Evolutionary conservation across 1,140 invertebrate species (phyloP).

Genomic region (Heliothis subflexa): DNA sequence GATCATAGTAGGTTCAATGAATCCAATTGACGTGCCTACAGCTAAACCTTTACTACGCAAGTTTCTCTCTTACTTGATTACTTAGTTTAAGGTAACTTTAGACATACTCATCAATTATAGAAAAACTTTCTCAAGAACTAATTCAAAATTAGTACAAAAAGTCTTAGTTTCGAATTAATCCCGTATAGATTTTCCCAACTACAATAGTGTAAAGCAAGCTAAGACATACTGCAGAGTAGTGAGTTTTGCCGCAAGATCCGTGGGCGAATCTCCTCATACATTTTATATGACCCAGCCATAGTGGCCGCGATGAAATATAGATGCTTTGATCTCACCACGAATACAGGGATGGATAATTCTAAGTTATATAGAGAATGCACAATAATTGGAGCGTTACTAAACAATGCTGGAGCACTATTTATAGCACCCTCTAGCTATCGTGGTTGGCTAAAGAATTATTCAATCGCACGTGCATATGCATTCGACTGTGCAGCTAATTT

Average conservation of each 20-base stretch:
- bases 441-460: constrained; percentile 15
- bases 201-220: not conserved
- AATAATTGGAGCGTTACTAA: constrained; percentile 5
- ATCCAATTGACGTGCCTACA: too few relatives aligned
- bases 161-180: too few relatives aligned
- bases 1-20: too few relatives aligned
- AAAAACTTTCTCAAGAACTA: too few relatives aligned
- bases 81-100: too few relatives aligned
- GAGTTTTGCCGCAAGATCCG: constrained; percentile 4
- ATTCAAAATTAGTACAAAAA: too few relatives aligned
- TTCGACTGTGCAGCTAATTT: not conserved
- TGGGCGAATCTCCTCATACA: constrained; percentile 19
- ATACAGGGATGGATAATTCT: not conserved
- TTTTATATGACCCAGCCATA: constrained; percentile 26
- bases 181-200: not conserved
- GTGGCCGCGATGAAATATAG: constrained; percentile 24
- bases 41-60: too few relatives aligned
- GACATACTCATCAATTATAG: too few relatives aligned
- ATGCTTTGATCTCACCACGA: constrained; percentile 6
- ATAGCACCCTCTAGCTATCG: not conserved
- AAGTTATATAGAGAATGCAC: not conserved
- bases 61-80: too few relatives aligned
- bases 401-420: not conserved
- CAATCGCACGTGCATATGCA: not conserved
- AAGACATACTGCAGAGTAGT: not conserved